A percentile compares a stretch with the other conserved stretches of the same genome.
phyloP scores from a whole-genome alignment of 2,888 invertebrate genomes.

The Macrophya annulata region DNA sequence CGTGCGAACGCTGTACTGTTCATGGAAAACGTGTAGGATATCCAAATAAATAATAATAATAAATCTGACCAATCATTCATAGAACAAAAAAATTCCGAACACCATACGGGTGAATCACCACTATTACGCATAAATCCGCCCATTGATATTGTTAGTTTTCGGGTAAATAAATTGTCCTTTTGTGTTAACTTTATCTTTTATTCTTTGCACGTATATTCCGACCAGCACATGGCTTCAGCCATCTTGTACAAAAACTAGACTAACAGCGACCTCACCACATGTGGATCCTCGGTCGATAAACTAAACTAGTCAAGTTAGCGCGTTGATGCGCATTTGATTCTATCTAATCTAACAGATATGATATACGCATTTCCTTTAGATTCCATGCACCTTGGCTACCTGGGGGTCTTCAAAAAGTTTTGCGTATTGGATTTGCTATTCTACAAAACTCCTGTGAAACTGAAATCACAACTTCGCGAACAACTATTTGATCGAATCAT shows the following conservation, averaged over 20 bases:
- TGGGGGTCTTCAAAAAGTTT: slow-evolving; percentile 4
- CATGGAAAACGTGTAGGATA: background rate
- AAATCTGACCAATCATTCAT: slow-evolving; percentile 25
- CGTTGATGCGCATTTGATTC: slow-evolving; percentile 19
- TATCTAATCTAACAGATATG: slow-evolving; percentile 17
- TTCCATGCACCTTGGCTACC: background rate
- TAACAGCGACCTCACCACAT: slow-evolving; percentile 19
- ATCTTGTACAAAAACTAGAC: slow-evolving; percentile 8
- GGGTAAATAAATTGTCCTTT: slow-evolving; percentile 19
- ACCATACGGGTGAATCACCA: slow-evolving; percentile 26
- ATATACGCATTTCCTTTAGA: slow-evolving; percentile 7
- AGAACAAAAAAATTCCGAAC: background rate
- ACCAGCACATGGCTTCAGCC: slow-evolving; percentile 13
- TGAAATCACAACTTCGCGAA: background rate
- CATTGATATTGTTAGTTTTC: slow-evolving; percentile 10
- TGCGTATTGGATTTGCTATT: background rate
- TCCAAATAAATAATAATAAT: no score
- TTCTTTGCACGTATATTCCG: slow-evolving; percentile 19
- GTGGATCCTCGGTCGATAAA: slow-evolving; percentile 15
- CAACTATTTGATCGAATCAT: slow-evolving; percentile 9
- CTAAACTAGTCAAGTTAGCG: slow-evolving; percentile 13
- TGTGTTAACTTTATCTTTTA: background rate
- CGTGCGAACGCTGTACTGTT: slow-evolving; percentile 57
- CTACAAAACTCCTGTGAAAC: background rate
- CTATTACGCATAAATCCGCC: slow-evolving; percentile 28